phyloP scores from a whole-genome alignment of 2,888 invertebrate genomes.

The Leucophenga montana region DNA sequence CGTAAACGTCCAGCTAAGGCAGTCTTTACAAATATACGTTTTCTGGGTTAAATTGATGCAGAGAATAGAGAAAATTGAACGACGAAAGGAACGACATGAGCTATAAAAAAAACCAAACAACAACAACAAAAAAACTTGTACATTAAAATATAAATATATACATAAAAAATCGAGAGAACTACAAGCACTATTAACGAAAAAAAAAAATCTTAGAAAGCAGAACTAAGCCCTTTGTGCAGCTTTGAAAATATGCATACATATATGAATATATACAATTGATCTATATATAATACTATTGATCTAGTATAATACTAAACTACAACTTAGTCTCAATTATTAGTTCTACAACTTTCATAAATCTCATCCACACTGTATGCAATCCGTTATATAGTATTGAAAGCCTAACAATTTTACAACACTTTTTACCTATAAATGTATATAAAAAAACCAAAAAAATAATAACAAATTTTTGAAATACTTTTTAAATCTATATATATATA shows the following conservation, averaged over 20 bases:
- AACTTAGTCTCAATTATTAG: slow-evolving; percentile 15
- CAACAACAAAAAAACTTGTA: neutral
- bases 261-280: too few relatives aligned
- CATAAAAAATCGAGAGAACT: neutral
- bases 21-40: slow-evolving; percentile 79
- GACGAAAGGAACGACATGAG: too few relatives aligned
- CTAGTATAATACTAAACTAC: too few relatives aligned
- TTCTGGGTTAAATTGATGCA: slow-evolving; percentile 74
- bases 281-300: too few relatives aligned
- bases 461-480: neutral
- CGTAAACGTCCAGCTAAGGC: slow-evolving; percentile 77
- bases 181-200: neutral
- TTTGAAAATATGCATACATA: neutral
- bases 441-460: too few relatives aligned
- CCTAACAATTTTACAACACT: too few relatives aligned
- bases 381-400: too few relatives aligned
- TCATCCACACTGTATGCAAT: neutral
- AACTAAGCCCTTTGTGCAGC: neutral
- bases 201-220: neutral
- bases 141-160: neutral
- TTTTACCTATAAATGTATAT: too few relatives aligned
- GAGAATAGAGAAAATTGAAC: neutral
- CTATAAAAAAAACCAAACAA: too few relatives aligned
- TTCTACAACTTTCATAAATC: neutral
- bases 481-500: neutral